These are phyloP conservation scores for Atta colombica DNA, from an alignment of 1,140 invertebrate genomes.

Conservation along the genomic window DNA sequence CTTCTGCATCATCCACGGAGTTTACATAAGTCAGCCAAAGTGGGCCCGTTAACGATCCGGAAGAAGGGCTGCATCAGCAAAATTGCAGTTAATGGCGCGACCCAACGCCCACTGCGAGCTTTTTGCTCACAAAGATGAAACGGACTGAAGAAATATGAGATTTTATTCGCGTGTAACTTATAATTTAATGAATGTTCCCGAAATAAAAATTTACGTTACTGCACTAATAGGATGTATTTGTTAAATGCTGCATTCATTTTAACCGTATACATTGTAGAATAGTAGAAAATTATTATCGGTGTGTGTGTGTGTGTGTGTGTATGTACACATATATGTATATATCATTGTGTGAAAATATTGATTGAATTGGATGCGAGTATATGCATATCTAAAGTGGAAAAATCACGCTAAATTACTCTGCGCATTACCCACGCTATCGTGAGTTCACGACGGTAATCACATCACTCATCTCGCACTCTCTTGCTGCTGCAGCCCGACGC, in stretches of 20 bases:
- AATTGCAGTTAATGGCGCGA: slow-evolving; percentile 80
- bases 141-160: slow-evolving; percentile 75
- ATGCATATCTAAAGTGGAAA: slow-evolving; percentile 4
- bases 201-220: slow-evolving; percentile 65
- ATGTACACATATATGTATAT: background rate
- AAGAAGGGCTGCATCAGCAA: slow-evolving; percentile 79
- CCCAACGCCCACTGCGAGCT: slow-evolving; percentile 78
- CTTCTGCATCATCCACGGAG: slow-evolving; percentile 73
- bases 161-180: slow-evolving; percentile 72
- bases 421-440: slow-evolving; percentile 11
- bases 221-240: slow-evolving; percentile 64
- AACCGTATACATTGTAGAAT: slow-evolving; percentile 32
- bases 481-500: slow-evolving; percentile 43
- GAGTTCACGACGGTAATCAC: slow-evolving; percentile 10
- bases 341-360: background rate
- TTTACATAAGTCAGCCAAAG: slow-evolving; percentile 78
- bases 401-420: background rate
- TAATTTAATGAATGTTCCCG: slow-evolving; percentile 71
- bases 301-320: background rate
- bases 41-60: slow-evolving; percentile 79
- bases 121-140: slow-evolving; percentile 77
- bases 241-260: slow-evolving; percentile 68
- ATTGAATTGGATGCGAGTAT: background rate
- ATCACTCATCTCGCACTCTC: slow-evolving; percentile 12
- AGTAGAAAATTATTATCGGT: slow-evolving; percentile 17